Evolutionary conservation across 2,113 vertebrate species (phyloP).

Genomic region (Hemiscyllium ocellatum): DNA sequence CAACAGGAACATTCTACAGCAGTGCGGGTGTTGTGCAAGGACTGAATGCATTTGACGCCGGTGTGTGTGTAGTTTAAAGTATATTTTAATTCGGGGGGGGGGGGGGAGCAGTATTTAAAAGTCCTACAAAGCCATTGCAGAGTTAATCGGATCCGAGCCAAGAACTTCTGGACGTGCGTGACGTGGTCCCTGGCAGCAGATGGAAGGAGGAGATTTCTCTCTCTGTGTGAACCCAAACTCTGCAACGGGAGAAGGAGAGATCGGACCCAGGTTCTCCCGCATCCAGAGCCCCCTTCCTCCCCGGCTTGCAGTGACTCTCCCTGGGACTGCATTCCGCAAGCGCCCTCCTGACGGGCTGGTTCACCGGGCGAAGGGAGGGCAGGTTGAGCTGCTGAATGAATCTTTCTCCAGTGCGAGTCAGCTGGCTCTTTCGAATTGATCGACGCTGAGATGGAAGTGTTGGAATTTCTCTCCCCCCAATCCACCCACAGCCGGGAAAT

Average conservation of each 20-base stretch:
- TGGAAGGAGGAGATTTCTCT: neutral
- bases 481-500: neutral
- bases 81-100: neutral
- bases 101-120: neutral
- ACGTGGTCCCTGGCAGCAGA: slow-evolving; percentile 7
- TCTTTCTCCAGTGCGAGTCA: neutral
- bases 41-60: neutral
- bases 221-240: neutral
- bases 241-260: neutral
- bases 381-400: no score
- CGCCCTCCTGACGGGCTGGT: neutral
- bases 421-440: no score
- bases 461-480: neutral
- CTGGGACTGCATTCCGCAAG: neutral
- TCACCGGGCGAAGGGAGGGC: no score
- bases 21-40: neutral
- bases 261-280: neutral
- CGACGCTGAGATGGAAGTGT: neutral
- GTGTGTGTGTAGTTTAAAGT: neutral
- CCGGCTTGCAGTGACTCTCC: neutral
- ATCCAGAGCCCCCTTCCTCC: no score
- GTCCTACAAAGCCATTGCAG: neutral
- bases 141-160: neutral
- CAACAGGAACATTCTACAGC: neutral
- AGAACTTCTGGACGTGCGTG: neutral